phyloP scores from a whole-genome alignment of 53 echinoderm and acorn worm species.

The Echinometra lucunter region DNA sequence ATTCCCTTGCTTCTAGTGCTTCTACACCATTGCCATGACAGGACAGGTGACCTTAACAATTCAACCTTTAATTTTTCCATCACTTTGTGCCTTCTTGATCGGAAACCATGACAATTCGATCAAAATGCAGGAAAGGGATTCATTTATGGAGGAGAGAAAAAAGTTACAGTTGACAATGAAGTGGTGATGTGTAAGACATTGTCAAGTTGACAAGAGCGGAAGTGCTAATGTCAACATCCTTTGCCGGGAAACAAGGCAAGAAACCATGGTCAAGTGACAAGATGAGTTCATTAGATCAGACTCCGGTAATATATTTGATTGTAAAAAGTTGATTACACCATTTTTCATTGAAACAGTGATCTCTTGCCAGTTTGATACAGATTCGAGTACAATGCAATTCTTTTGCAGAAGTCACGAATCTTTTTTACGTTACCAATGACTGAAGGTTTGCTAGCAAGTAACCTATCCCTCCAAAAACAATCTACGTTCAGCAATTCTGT shows the following conservation, averaged over 20 bases:
- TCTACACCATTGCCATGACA: not conserved
- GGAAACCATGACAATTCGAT: slow-evolving; percentile 32
- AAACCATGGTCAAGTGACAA: slow-evolving; percentile 4
- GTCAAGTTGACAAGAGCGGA: not conserved
- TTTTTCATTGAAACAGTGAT: not conserved
- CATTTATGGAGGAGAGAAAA: slow-evolving; percentile 22
- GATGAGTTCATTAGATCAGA: not conserved
- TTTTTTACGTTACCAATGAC: not conserved
- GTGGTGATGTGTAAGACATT: not conserved
- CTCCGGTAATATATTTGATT: not conserved
- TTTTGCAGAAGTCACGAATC: not conserved
- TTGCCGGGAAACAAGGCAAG: not conserved
- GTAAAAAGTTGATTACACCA: not conserved
- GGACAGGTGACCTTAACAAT: not conserved
- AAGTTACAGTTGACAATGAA: not conserved
- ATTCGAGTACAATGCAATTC: not conserved
- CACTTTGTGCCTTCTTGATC: not conserved
- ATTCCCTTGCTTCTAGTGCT: not conserved
- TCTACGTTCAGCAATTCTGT: too few species aligned
- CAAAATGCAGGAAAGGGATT: slow-evolving; percentile 4
- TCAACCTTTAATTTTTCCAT: not conserved
- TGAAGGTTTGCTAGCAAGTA: not conserved
- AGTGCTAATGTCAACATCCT: slow-evolving; percentile 54
- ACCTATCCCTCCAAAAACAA: too few species aligned
- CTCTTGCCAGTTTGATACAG: not conserved